Base-by-base conservation (phyloP, 2,113 vertebrate genomes). In the Thymallus thymallus region DNA sequence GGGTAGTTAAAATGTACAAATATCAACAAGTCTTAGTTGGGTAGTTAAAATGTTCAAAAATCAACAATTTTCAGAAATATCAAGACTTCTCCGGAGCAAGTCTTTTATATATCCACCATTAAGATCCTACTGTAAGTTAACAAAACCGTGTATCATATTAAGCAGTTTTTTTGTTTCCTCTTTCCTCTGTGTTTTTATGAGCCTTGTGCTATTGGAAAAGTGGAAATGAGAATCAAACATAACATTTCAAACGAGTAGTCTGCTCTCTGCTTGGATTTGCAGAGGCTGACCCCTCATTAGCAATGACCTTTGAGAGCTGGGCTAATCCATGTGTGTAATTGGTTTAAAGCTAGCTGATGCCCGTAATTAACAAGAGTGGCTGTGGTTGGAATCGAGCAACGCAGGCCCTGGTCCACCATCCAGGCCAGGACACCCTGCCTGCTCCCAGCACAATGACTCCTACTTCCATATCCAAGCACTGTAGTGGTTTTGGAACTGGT, bases 281-380 rank as follows among this genome's bases (percentile, higher is more conserved):
- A 64, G 80, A 80, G 67, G 65, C 79, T 86, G 89, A 91, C 87
- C 88, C 58, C 80, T 88, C 84, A 85, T 92, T 89, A 86, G 78
- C 76, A 64, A 63, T 79, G 86, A 87, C 86, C 87, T 84, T 80
- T 82, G 45, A 1, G 76, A 77, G 80, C 79, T 91, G 81, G 88
- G 83, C 77, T 88, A 85, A 89, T 87, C 80, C 85, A 87, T 86
- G 84, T 87, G 80, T 90, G 83, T 88, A 91, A 91, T 88, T 87
- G 84, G 85, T 90, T 91, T 80, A 89, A 88, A 88, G 72, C 82
- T 75, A 80, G 79, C 86, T 74, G 77, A 77, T 90, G 79, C 76
- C 61, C 71, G 82, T 85, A 82, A 88, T 86, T 77, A 88, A 86
- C 75, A 79, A 79, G 79, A 78, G 71, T 75, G 80, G 71, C 73